Percentiles rank a stretch among this genome's conserved stretches.
Evolutionary conservation across 2,888 invertebrate genomes (phyloP).

Genomic region (Hermaeophaga mercurialis): DNA sequence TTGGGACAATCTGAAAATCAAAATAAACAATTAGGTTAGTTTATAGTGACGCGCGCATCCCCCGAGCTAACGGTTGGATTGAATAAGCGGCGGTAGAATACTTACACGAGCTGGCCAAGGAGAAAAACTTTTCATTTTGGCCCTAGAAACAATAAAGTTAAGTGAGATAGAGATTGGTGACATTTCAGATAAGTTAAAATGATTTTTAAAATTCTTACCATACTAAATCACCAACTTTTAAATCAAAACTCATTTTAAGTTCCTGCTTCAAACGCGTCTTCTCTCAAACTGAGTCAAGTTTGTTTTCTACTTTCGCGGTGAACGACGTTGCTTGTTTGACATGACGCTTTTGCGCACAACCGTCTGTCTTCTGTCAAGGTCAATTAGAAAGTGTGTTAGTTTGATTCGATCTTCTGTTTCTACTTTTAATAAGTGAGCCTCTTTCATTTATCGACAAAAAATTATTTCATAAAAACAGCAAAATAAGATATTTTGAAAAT

Average conservation of each 20-base stretch:
- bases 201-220: constrained; percentile 62
- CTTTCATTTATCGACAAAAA: too few relatives aligned
- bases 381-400: neutral
- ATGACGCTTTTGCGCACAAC: constrained; percentile 1
- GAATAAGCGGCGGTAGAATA: constrained; percentile 51
- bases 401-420: too few relatives aligned
- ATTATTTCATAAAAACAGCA: too few relatives aligned
- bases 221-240: constrained; percentile 71
- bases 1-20: constrained; percentile 75
- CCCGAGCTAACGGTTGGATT: constrained; percentile 55
- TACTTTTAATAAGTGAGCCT: too few relatives aligned
- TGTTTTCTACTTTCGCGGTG: constrained; percentile 41
- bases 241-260: constrained; percentile 61
- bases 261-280: constrained; percentile 32
- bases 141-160: constrained; percentile 71
- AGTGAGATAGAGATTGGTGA: constrained; percentile 3
- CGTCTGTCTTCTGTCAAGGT: neutral
- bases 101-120: constrained; percentile 98
- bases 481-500: too few relatives aligned
- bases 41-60: constrained; percentile 31
- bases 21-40: constrained; percentile 37
- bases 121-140: constrained; percentile 96
- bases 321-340: constrained; percentile 30
- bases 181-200: constrained; percentile 33
- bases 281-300: constrained; percentile 47